These are phyloP conservation scores for Anoplophora glabripennis DNA, from an alignment of 1,140 invertebrate genomes.

Conservation along the genomic window DNA sequence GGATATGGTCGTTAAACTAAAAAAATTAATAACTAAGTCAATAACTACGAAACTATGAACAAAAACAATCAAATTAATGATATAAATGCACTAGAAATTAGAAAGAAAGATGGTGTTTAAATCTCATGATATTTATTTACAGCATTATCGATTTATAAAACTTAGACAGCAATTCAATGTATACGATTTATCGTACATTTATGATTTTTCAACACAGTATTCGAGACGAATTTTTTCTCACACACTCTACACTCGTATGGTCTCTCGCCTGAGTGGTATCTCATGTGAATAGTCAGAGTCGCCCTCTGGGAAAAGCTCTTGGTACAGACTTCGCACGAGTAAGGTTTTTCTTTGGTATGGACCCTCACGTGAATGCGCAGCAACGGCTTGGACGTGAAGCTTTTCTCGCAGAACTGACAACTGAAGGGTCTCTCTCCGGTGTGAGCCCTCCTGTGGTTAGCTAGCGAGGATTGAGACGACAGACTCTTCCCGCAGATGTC, in stretches of 20 bases:
- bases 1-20: background rate
- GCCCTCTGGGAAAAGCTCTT: conserved; percentile 65
- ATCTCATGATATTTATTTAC: no score
- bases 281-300: conserved; percentile 16
- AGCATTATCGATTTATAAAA: no score
- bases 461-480: conserved; percentile 54
- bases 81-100: no score
- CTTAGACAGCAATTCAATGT: no score
- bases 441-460: conserved; percentile 61
- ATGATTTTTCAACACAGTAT: conserved; percentile 10
- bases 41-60: background rate
- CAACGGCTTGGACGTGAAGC: conserved; percentile 36
- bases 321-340: conserved; percentile 57
- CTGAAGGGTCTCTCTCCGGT: conserved; percentile 67
- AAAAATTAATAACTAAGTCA: no score
- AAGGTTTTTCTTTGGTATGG: conserved; percentile 70
- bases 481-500: conserved; percentile 70
- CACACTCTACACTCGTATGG: conserved; percentile 53
- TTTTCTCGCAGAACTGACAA: conserved; percentile 55
- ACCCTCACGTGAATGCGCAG: conserved; percentile 55
- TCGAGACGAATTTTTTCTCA: conserved; percentile 17
- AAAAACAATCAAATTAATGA: no score
- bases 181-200: conserved; percentile 3
- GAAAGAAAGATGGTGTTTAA: no score
- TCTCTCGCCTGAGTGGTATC: conserved; percentile 58